Evolutionary conservation across 2,113 vertebrate genomes (phyloP).

Genomic region (Connochaetes taurinus): DNA sequence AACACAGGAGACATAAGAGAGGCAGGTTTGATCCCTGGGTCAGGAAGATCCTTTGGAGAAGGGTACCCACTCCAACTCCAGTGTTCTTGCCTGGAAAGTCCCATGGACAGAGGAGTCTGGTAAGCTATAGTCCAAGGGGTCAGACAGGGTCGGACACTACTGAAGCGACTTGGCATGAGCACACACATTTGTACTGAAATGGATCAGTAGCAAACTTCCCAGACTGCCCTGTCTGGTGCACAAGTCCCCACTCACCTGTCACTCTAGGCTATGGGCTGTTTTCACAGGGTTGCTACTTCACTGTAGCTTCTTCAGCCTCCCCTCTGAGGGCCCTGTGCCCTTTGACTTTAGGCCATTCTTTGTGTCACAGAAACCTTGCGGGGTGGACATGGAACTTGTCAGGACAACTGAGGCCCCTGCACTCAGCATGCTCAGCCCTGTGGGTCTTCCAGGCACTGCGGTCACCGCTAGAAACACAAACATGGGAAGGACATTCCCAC

Average conservation of each 20-base stretch:
- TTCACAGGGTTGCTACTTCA: neutral
- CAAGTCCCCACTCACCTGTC: too few relatives aligned
- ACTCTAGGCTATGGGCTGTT: neutral
- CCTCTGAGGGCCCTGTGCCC: neutral
- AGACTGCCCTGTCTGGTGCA: neutral
- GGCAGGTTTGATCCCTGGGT: neutral
- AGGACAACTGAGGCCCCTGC: neutral
- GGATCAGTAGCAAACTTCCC: neutral
- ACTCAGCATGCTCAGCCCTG: neutral
- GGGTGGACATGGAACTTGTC: neutral
- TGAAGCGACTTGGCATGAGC: neutral
- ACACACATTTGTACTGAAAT: neutral
- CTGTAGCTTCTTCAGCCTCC: neutral
- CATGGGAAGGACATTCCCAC: neutral
- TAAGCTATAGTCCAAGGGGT: neutral
- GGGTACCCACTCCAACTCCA: neutral
- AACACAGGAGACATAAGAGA: neutral
- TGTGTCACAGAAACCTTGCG: neutral
- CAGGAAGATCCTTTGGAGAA: neutral
- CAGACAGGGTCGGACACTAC: neutral
- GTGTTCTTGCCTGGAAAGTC: neutral
- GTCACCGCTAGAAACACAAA: neutral
- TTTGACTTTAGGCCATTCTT: neutral
- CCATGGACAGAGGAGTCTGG: neutral
- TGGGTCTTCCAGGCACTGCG: neutral